phyloP scores from a whole-genome alignment of 2,113 vertebrate genomes.

The Syngnathus floridae region DNA sequence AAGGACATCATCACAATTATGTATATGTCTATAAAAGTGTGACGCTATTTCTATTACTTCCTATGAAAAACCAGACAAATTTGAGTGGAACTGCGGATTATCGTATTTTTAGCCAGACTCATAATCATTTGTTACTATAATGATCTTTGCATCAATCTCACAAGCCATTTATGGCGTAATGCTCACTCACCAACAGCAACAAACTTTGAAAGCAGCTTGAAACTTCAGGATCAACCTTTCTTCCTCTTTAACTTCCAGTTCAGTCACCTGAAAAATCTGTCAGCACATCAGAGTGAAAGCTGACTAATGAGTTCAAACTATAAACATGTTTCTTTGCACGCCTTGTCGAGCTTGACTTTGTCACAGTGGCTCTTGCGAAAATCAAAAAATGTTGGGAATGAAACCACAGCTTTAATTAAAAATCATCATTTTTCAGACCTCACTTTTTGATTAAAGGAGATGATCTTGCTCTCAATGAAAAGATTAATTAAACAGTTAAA shows the following conservation, averaged over 20 bases:
- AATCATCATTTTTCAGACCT: background rate
- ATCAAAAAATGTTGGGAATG: background rate
- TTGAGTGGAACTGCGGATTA: too few relatives aligned
- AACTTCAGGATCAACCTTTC: background rate
- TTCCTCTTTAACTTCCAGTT: background rate
- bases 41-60: too few relatives aligned
- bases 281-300: background rate
- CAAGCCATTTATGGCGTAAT: background rate
- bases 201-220: background rate
- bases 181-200: background rate
- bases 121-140: too few relatives aligned
- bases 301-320: background rate
- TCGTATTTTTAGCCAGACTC: too few relatives aligned
- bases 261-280: background rate
- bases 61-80: too few relatives aligned
- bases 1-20: background rate
- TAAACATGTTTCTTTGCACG: conserved; percentile 3
- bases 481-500: background rate
- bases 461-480: background rate
- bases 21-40: too few relatives aligned
- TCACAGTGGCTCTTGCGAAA: background rate
- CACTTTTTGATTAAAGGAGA: conserved; percentile 5
- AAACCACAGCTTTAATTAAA: conserved; percentile 7
- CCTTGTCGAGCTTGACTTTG: background rate
- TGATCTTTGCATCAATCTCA: background rate